Conservation (phyloP, 2,113 vertebrate species). For the Pogona vitticeps region DNA sequence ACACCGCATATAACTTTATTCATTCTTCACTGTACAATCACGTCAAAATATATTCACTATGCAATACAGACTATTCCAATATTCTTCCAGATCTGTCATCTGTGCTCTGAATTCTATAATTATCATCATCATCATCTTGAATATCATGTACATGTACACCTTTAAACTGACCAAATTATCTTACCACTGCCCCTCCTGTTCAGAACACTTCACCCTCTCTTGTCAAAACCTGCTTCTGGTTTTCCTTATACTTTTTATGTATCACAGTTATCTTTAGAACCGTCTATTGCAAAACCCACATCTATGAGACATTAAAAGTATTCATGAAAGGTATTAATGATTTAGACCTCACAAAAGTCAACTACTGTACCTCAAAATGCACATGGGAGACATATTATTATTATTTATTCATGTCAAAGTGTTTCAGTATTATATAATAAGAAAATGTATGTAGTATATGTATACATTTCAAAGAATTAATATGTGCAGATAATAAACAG, state of each 20-base stretch:
- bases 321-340: not conserved
- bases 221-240: not conserved
- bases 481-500: not conserved
- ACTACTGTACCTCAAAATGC: not conserved
- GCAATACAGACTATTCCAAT: too few species aligned
- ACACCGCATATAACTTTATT: not conserved
- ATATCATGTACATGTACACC: not conserved
- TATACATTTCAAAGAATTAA: not conserved
- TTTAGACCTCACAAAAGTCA: not conserved
- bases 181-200: not conserved
- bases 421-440: not conserved
- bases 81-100: too few species aligned
- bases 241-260: not conserved
- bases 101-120: too few species aligned
- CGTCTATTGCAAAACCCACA: not conserved
- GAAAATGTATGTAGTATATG: not conserved
- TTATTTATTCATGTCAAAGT: not conserved
- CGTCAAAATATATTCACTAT: too few species aligned
- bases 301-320: not conserved
- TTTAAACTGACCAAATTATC: not conserved
- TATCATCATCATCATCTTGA: not conserved
- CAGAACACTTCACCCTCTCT: not conserved
- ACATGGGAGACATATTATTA: not conserved
- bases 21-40: not conserved
- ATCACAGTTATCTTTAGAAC: not conserved